A percentile compares a stretch with the other conserved stretches of the same genome.
phyloP scores from a whole-genome alignment of 2,797 vertebrate species.

The Anomalospiza imberbis region DNA sequence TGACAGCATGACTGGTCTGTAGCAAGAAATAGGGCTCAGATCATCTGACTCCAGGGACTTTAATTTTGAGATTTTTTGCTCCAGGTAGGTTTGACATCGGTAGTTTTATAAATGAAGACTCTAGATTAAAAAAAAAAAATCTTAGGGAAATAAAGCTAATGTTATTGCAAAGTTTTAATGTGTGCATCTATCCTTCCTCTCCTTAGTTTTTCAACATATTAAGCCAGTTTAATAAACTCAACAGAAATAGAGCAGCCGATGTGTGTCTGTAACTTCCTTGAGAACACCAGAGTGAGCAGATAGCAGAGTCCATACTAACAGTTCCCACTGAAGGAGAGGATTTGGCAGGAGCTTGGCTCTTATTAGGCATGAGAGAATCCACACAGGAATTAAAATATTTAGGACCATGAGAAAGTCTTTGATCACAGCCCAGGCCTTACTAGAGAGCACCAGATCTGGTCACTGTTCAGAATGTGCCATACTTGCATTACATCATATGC shows the following conservation, averaged over 20 bases:
- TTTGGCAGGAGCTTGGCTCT: not conserved
- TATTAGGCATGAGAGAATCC: not conserved
- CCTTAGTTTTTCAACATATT: not conserved
- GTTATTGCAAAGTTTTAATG: not conserved
- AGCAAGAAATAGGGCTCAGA: not conserved
- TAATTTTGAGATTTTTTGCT: not conserved
- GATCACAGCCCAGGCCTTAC: not conserved
- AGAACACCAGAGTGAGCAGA: not conserved
- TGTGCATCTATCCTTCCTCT: not conserved
- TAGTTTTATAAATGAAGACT: not conserved
- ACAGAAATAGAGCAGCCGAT: not conserved
- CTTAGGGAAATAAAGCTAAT: not conserved
- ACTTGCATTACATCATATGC: not conserved
- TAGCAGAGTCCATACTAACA: not conserved
- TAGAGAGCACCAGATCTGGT: not conserved
- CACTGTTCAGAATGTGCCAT: not conserved
- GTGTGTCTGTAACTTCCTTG: not conserved
- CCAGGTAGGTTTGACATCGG: not conserved
- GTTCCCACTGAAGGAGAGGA: not conserved
- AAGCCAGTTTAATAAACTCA: not conserved
- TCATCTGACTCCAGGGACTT: not conserved
- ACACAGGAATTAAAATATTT: not conserved
- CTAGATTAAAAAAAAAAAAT: not conserved
- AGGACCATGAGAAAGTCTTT: not conserved
- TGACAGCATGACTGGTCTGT: not conserved